These are phyloP conservation scores for Myiozetetes cayanensis DNA, from an alignment of 2,113 vertebrate genomes.

Conservation along the genomic window DNA sequence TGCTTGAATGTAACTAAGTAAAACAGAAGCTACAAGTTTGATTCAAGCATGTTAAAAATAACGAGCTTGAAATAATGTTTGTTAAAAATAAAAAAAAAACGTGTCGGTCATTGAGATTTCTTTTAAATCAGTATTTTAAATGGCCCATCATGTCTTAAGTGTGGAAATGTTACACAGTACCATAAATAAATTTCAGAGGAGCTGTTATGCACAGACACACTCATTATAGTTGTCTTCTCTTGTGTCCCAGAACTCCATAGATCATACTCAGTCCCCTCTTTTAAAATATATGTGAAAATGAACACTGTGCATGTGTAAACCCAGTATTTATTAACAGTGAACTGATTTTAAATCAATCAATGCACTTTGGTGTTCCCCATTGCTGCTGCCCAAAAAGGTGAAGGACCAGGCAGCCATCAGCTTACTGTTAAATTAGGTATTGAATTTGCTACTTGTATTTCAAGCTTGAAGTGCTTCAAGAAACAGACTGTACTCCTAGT, in stretches of 20 bases:
- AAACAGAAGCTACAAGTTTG: neutral
- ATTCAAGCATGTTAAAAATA: neutral
- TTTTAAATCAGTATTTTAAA: neutral
- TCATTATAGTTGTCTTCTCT: neutral
- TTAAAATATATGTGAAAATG: neutral
- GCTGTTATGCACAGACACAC: neutral
- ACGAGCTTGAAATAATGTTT: neutral
- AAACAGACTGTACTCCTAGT: neutral
- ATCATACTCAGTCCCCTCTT: neutral
- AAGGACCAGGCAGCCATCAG: neutral
- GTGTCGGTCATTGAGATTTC: neutral
- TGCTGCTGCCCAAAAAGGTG: neutral
- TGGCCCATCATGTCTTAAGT: neutral
- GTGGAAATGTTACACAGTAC: neutral
- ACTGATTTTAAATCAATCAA: neutral
- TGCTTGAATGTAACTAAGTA: neutral
- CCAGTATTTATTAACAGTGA: neutral
- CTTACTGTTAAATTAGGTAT: neutral
- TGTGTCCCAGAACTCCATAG: neutral
- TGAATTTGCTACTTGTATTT: neutral
- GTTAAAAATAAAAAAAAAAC: neutral
- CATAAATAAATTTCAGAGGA: neutral
- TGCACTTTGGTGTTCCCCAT: neutral
- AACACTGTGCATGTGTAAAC: neutral
- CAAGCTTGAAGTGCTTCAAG: neutral